A percentile compares a stretch with the other conserved stretches of the same genome.
Evolutionary conservation across 2,888 invertebrate genomes (phyloP).

Genomic region (Pollenia griseotomentosa): DNA sequence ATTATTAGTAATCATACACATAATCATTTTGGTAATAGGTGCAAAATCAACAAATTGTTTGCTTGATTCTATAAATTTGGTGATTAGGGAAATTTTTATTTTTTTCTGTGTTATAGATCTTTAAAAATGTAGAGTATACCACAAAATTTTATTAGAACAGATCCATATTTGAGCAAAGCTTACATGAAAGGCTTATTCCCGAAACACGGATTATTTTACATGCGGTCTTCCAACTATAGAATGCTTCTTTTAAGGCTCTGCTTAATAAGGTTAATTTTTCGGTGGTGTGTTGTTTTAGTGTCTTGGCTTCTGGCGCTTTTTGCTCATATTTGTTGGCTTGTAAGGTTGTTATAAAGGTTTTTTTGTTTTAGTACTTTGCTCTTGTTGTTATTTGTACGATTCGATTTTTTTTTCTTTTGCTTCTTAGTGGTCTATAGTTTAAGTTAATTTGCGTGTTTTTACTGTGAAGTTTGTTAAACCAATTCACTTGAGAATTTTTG

Average conservation of each 20-base stretch:
- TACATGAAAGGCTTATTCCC: too few relatives aligned
- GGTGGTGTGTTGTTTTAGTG: constrained; percentile 60
- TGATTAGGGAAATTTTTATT: too few relatives aligned
- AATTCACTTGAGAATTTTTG: constrained; percentile 71
- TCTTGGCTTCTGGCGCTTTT: constrained; percentile 73
- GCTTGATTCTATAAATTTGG: too few relatives aligned
- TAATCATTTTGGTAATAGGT: too few relatives aligned
- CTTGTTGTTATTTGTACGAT: constrained; percentile 38
- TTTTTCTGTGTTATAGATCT: too few relatives aligned
- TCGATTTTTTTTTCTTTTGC: neutral
- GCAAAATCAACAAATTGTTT: too few relatives aligned
- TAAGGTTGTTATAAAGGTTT: constrained; percentile 47
- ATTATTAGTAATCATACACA: too few relatives aligned
- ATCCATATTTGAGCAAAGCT: too few relatives aligned
- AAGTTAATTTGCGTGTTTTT: constrained; percentile 74
- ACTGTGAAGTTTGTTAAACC: constrained; percentile 60
- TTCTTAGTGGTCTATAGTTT: constrained; percentile 57
- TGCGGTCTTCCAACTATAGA: too few relatives aligned
- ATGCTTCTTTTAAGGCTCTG: constrained; percentile 23
- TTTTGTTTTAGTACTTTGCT: neutral
- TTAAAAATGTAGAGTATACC: too few relatives aligned
- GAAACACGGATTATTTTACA: too few relatives aligned
- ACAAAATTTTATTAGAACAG: too few relatives aligned
- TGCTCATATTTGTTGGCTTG: constrained; percentile 33
- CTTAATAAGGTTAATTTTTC: neutral